phyloP scores from a whole-genome alignment of 2,113 vertebrate genomes.

The Tretioscincus oriximinensis region DNA sequence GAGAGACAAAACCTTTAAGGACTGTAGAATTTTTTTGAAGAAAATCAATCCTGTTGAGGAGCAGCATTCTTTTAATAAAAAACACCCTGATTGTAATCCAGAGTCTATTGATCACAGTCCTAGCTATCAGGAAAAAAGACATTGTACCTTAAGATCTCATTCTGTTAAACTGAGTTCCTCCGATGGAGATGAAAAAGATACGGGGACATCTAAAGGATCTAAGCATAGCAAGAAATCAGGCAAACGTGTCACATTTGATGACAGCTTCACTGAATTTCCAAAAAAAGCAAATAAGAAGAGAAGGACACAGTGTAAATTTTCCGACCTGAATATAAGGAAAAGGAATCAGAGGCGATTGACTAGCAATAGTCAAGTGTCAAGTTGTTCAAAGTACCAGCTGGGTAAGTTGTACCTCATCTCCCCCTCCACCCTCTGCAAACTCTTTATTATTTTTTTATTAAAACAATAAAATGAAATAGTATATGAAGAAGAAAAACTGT shows the following conservation, averaged over 20 bases:
- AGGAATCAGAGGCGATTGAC: slow-evolving; percentile 83
- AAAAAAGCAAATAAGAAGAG: slow-evolving; percentile 77
- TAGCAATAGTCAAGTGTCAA: slow-evolving; percentile 82
- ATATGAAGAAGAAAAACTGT: slow-evolving; percentile 14
- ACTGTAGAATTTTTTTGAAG: slow-evolving; percentile 93
- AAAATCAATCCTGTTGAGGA: slow-evolving; percentile 88
- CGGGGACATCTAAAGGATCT: slow-evolving; percentile 59
- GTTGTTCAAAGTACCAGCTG: slow-evolving; percentile 85
- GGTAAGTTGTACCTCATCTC: slow-evolving; percentile 79
- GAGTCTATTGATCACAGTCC: slow-evolving; percentile 62
- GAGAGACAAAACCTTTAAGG: slow-evolving; percentile 87
- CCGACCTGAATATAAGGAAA: slow-evolving; percentile 79
- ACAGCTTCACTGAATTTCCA: slow-evolving; percentile 62
- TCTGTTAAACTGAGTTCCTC: slow-evolving; percentile 62
- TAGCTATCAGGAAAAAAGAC: slow-evolving; percentile 62
- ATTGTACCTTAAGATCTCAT: slow-evolving; percentile 71
- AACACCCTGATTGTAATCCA: slow-evolving; percentile 66
- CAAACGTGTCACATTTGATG: slow-evolving; percentile 57
- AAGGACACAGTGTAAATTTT: slow-evolving; percentile 73
- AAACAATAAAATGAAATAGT: slow-evolving; percentile 19
- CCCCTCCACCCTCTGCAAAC: slow-evolving; percentile 62
- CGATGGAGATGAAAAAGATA: slow-evolving; percentile 56
- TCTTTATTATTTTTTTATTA: slow-evolving; percentile 44
- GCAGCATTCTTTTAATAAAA: slow-evolving; percentile 72
- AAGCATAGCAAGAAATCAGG: slow-evolving; percentile 60